Base-by-base conservation (phyloP, 2,888 invertebrate species). In the Cheiracanthium punctorium region DNA sequence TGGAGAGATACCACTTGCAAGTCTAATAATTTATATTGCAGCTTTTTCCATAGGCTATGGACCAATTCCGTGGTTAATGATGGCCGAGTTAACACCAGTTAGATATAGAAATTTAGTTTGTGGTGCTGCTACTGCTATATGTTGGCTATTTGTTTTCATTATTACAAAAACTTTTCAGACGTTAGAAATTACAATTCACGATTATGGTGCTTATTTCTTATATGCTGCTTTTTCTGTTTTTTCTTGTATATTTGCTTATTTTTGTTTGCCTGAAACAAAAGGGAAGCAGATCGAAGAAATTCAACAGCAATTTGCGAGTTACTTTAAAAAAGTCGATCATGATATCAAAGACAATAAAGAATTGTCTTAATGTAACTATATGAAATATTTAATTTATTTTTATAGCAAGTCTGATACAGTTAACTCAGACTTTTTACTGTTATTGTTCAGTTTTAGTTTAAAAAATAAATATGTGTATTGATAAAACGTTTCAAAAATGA, bases 281-380 rank as follows among this genome's bases (percentile, higher is more conserved):
- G 98, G 98, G 29, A 96, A 96, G 91, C 96, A 96, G 89, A 93
- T 98, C 89, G 97, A 98, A 91, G 98, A 98, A 90, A 98, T 98
- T 43, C 80, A 86, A 7, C 73, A 76, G 52, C 12, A 48, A 7
- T 86, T 86, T 73, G 5, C n/a, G 30, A 30, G 12, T 17, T 67
- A 67, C n/a, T 67, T 67, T 67, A 17, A 7, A 30, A 67, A 67
- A 14, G n/a, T n/a, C n/a, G n/a, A n/a, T n/a, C n/a, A n/a, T n/a
- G n/a, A n/a, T n/a, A n/a, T n/a, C n/a, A n/a, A n/a, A n/a, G n/a
- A n/a, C n/a, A n/a, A n/a, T n/a, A n/a, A n/a, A n/a, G n/a, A n/a
- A n/a, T n/a, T n/a, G n/a, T n/a, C n/a, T n/a, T n/a, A n/a, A n/a
- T n/a, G n/a, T n/a, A n/a, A n/a, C n/a, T n/a, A n/a, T n/a, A n/a